Conservation (phyloP, 92 coral and sea anemone genomes). For the Epizoanthus fatuus region DNA sequence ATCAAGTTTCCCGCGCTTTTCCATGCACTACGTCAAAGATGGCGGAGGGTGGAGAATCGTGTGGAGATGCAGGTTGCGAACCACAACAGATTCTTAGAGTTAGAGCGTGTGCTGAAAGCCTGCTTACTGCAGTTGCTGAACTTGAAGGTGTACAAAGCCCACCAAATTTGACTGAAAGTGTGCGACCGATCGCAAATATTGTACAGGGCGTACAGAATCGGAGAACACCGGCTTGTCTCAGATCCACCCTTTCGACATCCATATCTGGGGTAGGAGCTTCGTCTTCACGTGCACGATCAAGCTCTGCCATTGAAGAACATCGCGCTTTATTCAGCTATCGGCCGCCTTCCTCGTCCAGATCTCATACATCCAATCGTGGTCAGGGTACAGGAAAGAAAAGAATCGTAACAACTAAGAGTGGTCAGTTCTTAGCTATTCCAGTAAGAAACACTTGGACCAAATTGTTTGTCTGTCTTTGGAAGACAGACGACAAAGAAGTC, state of each 20-base stretch:
- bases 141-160: conserved; percentile 26
- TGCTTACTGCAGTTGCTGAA: conserved; percentile 59
- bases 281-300: conserved; percentile 22
- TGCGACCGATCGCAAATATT: background rate
- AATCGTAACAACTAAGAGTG: conserved; percentile 17
- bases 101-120: conserved; percentile 66
- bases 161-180: conserved; percentile 23
- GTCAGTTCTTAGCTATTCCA: conserved; percentile 17
- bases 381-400: conserved; percentile 27
- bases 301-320: conserved; percentile 63
- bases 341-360: conserved; percentile 66
- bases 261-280: conserved; percentile 17
- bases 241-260: background rate
- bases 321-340: conserved; percentile 73
- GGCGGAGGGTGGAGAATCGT: conserved; percentile 4
- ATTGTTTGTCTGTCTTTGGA: conserved; percentile 65
- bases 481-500: conserved; percentile 42
- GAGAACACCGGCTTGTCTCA: background rate
- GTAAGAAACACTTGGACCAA: conserved; percentile 58
- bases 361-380: conserved; percentile 29
- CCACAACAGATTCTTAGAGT: conserved; percentile 60
- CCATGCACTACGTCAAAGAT: conserved; percentile 14
- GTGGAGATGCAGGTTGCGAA: conserved; percentile 36
- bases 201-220: too few species aligned
- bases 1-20: conserved; percentile 16